Evolutionary conservation across 1,140 invertebrate genomes (phyloP).

Genomic region (Orussus abietinus): DNA sequence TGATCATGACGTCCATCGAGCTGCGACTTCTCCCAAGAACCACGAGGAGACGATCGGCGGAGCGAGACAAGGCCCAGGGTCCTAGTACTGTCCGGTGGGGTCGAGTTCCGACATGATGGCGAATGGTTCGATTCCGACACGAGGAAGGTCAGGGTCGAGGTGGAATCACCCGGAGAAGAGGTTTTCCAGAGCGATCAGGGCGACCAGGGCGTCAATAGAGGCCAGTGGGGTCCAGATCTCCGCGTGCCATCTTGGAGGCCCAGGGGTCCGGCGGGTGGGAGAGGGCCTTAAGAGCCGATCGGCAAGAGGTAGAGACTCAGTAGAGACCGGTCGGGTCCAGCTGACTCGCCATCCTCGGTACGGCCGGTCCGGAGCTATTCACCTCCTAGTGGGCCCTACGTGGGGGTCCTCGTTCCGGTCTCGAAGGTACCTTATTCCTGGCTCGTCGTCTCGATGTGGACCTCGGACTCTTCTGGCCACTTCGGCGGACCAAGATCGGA

Average conservation of each 20-base stretch:
- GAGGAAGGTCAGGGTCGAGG: no score
- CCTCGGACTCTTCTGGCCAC: no score
- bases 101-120: conserved; percentile 34
- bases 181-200: no score
- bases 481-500: no score
- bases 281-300: no score
- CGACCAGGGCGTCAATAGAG: conserved; percentile 38
- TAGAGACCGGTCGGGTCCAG: conserved; percentile 51
- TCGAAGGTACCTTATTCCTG: no score
- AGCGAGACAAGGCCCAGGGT: background rate
- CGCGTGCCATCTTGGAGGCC: conserved; percentile 1
- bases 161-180: no score
- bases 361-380: no score
- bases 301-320: conserved; percentile 30
- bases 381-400: no score
- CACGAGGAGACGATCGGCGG: background rate
- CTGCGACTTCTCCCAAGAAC: conserved; percentile 2
- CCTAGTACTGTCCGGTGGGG: conserved; percentile 39
- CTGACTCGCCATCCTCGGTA: conserved; percentile 40
- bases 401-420: no score
- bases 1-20: conserved; percentile 16
- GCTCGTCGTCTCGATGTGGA: no score
- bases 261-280: conserved; percentile 25
- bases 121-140: no score
- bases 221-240: conserved; percentile 20